These are phyloP conservation scores for Nipponacmea schrenckii DNA, from an alignment of 2,888 invertebrate species.

Conservation along the genomic window DNA sequence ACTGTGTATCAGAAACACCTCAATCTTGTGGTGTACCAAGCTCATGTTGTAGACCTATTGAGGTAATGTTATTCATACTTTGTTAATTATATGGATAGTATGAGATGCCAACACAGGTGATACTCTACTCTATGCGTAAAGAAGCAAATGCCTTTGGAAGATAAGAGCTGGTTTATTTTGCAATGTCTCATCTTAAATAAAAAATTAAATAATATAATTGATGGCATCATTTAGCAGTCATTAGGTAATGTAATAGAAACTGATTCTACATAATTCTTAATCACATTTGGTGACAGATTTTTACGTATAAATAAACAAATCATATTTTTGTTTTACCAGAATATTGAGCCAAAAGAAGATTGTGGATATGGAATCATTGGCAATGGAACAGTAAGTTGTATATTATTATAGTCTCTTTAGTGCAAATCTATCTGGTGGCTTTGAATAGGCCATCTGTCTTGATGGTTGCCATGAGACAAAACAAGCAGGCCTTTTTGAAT, in stretches of 20 bases:
- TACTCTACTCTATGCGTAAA: no score
- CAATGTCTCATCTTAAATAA: neutral
- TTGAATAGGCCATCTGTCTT: no score
- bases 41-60: slow-evolving; percentile 75
- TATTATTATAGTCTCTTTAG: no score
- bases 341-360: slow-evolving; percentile 26
- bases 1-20: slow-evolving; percentile 37
- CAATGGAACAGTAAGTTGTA: slow-evolving; percentile 43
- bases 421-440: no score
- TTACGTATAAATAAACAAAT: neutral
- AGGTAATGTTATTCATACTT: slow-evolving; percentile 19
- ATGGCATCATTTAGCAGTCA: no score
- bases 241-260: no score
- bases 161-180: neutral
- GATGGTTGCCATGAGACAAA: no score
- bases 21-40: slow-evolving; percentile 76
- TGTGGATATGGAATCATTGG: slow-evolving; percentile 46
- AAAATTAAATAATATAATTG: no score
- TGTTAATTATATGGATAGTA: no score
- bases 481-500: no score
- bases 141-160: neutral
- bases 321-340: slow-evolving; percentile 26
- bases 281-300: neutral
- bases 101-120: no score
- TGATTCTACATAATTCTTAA: neutral